phyloP scores from a whole-genome alignment of 2,113 vertebrate species.

The Nanger granti region DNA sequence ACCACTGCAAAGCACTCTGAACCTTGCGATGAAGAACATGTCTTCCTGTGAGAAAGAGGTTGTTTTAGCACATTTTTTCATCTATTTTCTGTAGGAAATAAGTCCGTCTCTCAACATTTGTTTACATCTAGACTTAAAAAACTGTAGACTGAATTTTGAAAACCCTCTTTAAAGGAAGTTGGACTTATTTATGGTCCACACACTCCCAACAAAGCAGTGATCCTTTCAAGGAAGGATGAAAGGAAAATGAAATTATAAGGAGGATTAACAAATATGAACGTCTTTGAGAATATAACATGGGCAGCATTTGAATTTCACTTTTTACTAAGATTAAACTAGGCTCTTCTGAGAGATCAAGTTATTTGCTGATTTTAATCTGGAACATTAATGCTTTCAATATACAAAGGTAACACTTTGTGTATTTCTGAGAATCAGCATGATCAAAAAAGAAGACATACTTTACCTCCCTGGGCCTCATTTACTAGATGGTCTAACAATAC shows the following conservation, averaged over 20 bases:
- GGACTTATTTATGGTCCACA: neutral
- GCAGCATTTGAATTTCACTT: neutral
- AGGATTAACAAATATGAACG: neutral
- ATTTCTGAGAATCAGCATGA: conserved; percentile 16
- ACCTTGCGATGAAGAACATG: neutral
- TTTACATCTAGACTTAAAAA: conserved; percentile 17
- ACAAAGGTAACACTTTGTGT: neutral
- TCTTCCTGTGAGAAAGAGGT: neutral
- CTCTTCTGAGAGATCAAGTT: conserved; percentile 1
- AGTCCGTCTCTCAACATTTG: neutral
- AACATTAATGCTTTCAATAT: conserved; percentile 6
- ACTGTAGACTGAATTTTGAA: neutral
- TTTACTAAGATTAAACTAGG: conserved; percentile 6
- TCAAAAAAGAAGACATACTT: neutral
- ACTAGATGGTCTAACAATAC: neutral
- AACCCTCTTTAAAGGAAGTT: neutral
- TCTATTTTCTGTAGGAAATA: conserved; percentile 3
- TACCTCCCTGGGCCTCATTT: neutral
- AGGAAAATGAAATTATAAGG: conserved; percentile 22
- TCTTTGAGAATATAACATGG: conserved; percentile 5
- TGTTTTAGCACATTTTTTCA: neutral
- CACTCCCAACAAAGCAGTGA: neutral
- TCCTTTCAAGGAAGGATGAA: neutral
- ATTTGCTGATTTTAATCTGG: neutral
- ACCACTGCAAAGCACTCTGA: neutral